Evolutionary conservation across 2,797 vertebrate species (phyloP).

Genomic region (Dermochelys coriacea): DNA sequence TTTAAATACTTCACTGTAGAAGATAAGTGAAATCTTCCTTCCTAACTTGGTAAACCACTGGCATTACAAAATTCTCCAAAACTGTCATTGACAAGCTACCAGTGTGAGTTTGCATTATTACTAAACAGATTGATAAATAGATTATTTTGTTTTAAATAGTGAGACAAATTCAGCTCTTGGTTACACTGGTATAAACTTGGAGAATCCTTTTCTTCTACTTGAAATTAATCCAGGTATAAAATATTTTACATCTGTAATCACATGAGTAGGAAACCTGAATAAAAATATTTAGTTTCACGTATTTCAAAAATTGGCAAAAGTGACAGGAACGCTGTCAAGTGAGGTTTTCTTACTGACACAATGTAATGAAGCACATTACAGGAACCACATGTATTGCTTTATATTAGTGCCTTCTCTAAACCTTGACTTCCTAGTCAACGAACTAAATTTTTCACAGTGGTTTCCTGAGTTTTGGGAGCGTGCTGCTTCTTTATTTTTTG

Average conservation of each 20-base stretch:
- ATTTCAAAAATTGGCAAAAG: conserved; percentile 8
- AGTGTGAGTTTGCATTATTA: not conserved
- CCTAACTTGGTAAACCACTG: not conserved
- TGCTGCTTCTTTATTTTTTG: conserved; percentile 21
- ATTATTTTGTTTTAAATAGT: not conserved
- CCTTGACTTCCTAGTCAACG: not conserved
- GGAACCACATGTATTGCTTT: not conserved
- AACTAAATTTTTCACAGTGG: conserved; percentile 9
- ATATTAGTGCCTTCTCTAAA: not conserved
- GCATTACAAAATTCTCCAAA: not conserved
- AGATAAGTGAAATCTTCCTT: not conserved
- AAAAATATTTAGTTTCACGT: not conserved
- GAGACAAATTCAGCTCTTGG: not conserved
- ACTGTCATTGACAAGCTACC: not conserved
- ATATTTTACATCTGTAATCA: not conserved
- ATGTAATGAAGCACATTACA: not conserved
- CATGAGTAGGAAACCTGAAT: not conserved
- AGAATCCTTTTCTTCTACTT: not conserved
- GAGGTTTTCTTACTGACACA: not conserved
- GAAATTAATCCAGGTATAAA: not conserved
- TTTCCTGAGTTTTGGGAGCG: conserved; percentile 16
- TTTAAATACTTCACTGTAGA: not conserved
- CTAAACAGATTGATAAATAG: not conserved
- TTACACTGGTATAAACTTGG: not conserved
- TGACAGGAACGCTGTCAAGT: not conserved